phyloP scores from a whole-genome alignment of 2,888 invertebrate genomes.

The Lasioglossum calceatum region DNA sequence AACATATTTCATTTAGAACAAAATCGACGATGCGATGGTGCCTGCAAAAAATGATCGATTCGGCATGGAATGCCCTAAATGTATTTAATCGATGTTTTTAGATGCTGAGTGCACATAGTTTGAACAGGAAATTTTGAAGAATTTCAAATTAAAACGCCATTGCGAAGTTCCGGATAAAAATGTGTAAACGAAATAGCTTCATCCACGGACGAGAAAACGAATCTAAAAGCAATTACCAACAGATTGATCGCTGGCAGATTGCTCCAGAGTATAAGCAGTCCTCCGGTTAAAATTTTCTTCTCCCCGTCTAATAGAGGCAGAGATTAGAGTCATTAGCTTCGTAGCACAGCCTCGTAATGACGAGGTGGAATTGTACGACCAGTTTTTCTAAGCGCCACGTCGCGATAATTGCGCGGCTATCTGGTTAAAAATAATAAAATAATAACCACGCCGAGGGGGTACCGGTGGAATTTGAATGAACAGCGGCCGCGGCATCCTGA shows the following conservation, averaged over 20 bases:
- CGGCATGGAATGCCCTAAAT: no score
- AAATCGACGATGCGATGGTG: no score
- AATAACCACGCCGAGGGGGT: background rate
- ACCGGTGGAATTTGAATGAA: conserved; percentile 9
- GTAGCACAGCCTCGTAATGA: background rate
- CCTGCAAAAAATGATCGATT: no score
- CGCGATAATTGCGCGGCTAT: background rate
- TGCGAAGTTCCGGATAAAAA: background rate
- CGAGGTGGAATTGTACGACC: background rate
- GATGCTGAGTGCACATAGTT: no score
- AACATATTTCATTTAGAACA: no score
- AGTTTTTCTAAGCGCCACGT: background rate
- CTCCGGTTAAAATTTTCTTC: background rate
- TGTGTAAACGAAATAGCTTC: background rate
- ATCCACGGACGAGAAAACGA: background rate
- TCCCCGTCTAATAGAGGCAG: background rate
- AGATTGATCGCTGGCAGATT: background rate
- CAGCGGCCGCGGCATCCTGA: background rate
- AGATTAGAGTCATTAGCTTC: background rate
- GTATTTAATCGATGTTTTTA: no score
- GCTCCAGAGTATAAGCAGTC: background rate
- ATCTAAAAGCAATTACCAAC: background rate
- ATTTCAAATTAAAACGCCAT: background rate
- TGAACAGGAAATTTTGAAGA: background rate
- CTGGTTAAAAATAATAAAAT: background rate